Conservation (phyloP, 30 jellyfish, hydroid and myxozoan species). For the Chrysaora quinquecirrha region DNA sequence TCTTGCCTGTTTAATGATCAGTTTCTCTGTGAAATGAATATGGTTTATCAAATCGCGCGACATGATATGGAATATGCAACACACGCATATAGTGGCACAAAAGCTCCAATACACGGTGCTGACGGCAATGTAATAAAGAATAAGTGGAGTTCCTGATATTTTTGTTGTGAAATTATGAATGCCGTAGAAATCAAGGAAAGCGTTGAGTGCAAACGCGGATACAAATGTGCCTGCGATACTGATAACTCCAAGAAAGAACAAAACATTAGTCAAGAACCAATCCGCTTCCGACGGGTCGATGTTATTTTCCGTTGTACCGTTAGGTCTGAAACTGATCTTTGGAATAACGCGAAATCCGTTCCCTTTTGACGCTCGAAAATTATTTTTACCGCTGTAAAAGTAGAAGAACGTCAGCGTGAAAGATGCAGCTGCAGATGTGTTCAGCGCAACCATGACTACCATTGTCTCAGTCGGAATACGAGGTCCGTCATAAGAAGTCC, state of each 20-base stretch:
- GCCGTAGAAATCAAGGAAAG: conserved; percentile 35
- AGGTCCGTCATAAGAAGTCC: conserved; percentile 27
- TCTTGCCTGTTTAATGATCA: conserved; percentile 13
- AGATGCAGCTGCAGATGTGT: conserved; percentile 43
- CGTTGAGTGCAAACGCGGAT: conserved; percentile 21
- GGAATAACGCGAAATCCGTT: conserved; percentile 28
- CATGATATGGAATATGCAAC: conserved; percentile 43
- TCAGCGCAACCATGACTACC: conserved; percentile 37
- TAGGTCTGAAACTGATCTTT: conserved; percentile 8
- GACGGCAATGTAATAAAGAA: conserved; percentile 9
- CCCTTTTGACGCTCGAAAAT: not conserved
- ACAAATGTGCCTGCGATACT: conserved; percentile 13
- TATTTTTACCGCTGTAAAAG: conserved; percentile 24
- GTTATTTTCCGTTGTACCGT: not conserved
- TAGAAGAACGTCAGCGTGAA: conserved; percentile 8
- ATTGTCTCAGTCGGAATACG: conserved; percentile 41
- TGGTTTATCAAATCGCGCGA: conserved; percentile 29
- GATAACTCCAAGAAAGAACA: conserved; percentile 24
- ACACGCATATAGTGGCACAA: conserved; percentile 40
- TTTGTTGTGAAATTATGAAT: conserved; percentile 26
- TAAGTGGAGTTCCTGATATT: conserved; percentile 16
- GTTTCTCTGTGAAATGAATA: conserved; percentile 18
- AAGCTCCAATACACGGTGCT: conserved; percentile 26
- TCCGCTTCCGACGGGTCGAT: conserved; percentile 5
- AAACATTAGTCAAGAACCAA: conserved; percentile 24